These are phyloP conservation scores for Baccha elongata DNA, from an alignment of 2,888 invertebrate genomes.

Conservation along the genomic window DNA sequence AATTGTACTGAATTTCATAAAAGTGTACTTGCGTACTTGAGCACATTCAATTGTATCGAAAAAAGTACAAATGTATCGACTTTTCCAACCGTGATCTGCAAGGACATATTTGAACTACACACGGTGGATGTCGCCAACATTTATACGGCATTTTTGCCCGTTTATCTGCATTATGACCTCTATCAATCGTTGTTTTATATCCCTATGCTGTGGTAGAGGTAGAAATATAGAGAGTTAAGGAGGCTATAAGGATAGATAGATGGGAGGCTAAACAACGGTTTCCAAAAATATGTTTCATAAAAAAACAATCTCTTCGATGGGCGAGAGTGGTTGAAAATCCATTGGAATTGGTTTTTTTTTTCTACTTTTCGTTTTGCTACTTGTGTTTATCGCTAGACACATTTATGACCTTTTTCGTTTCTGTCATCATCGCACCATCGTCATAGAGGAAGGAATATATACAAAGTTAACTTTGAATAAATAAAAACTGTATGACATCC, in stretches of 20 bases:
- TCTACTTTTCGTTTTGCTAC: slow-evolving; percentile 15
- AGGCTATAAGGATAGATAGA: slow-evolving; percentile 5
- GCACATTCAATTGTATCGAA: too few species aligned
- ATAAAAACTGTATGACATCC: slow-evolving; percentile 62
- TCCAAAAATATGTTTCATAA: neutral
- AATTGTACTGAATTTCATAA: too few species aligned
- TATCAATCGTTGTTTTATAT: slow-evolving; percentile 71
- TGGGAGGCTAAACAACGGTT: neutral
- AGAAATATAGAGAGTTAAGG: slow-evolving; percentile 8
- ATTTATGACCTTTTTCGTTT: slow-evolving; percentile 59
- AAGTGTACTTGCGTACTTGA: too few species aligned
- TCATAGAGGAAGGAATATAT: slow-evolving; percentile 34
- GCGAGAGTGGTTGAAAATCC: slow-evolving; percentile 43
- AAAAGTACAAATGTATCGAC: too few species aligned
- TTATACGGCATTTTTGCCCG: slow-evolving; percentile 66
- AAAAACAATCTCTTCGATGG: slow-evolving; percentile 37
- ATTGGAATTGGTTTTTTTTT: slow-evolving; percentile 56
- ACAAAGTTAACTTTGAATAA: slow-evolving; percentile 69
- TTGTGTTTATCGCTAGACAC: slow-evolving; percentile 46
- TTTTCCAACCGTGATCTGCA: too few species aligned
- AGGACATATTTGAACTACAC: slow-evolving; percentile 44
- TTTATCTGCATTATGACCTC: slow-evolving; percentile 73
- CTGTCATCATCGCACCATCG: slow-evolving; percentile 35
- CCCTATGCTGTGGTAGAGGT: neutral
- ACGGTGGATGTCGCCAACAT: slow-evolving; percentile 62